These are phyloP conservation scores for Penaeus indicus DNA, from an alignment of 1,140 invertebrate species.

Conservation along the genomic window DNA sequence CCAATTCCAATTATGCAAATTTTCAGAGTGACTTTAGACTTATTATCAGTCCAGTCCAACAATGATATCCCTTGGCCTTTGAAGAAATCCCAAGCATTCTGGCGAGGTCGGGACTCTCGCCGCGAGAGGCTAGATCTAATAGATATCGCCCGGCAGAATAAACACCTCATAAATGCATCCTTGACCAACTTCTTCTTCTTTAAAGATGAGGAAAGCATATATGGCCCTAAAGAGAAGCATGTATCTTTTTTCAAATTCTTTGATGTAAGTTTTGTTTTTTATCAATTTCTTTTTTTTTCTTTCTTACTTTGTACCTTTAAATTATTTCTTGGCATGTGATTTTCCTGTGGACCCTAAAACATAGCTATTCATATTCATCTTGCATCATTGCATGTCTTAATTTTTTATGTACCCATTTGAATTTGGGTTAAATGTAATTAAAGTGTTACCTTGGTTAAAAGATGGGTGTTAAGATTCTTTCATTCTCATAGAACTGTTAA, in stretches of 20 bases:
- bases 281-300: slow-evolving; percentile 32
- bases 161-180: slow-evolving; percentile 89
- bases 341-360: too few relatives aligned
- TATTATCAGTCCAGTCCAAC: slow-evolving; percentile 89
- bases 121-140: slow-evolving; percentile 86
- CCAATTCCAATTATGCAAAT: not conserved
- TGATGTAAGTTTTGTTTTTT: slow-evolving; percentile 78
- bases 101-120: slow-evolving; percentile 92
- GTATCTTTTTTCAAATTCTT: slow-evolving; percentile 96
- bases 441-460: too few relatives aligned
- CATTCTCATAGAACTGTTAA: too few relatives aligned
- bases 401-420: too few relatives aligned
- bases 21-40: slow-evolving; percentile 85
- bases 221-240: slow-evolving; percentile 86
- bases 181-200: slow-evolving; percentile 98
- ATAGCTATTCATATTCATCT: too few relatives aligned
- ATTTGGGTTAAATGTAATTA: too few relatives aligned
- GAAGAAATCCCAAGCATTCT: slow-evolving; percentile 86
- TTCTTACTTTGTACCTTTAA: too few relatives aligned
- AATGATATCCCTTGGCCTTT: slow-evolving; percentile 80
- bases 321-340: too few relatives aligned
- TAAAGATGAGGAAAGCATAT: slow-evolving; percentile 84
- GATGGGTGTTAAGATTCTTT: too few relatives aligned
- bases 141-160: slow-evolving; percentile 81
- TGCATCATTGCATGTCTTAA: too few relatives aligned